phyloP scores from a whole-genome alignment of 2,888 invertebrate species.

The Coremacera marginata region DNA sequence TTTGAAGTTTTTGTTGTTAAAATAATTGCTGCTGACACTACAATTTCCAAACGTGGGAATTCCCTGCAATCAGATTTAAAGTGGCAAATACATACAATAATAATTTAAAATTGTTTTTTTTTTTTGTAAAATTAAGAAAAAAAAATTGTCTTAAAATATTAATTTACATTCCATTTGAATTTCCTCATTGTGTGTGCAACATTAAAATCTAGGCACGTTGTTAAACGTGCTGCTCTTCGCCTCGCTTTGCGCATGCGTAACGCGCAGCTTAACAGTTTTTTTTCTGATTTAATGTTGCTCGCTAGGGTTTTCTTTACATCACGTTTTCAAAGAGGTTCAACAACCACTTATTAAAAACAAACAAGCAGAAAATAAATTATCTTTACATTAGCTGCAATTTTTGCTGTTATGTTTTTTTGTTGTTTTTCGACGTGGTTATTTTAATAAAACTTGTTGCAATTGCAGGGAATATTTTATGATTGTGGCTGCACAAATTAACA shows the following conservation, averaged over 20 bases:
- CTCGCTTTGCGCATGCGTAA: conserved; percentile 12
- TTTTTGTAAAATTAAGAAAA: not conserved
- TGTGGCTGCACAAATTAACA: not conserved
- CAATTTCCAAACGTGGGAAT: conserved; percentile 44
- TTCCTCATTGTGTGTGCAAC: not conserved
- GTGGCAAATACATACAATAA: no score
- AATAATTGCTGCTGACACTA: no score
- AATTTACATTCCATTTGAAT: not conserved
- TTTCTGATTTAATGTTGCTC: conserved; percentile 2
- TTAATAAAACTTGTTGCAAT: conserved; percentile 7
- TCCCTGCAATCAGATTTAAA: not conserved
- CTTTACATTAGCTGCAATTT: not conserved
- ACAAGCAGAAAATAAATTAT: not conserved
- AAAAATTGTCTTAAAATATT: not conserved
- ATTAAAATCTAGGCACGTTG: not conserved
- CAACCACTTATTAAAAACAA: conserved; percentile 5
- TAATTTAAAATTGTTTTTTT: no score
- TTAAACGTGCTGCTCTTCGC: not conserved
- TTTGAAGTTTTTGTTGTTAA: not conserved
- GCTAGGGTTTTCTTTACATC: not conserved
- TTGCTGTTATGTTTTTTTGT: conserved; percentile 35
- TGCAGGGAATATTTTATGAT: conserved; percentile 12
- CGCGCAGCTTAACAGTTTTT: not conserved
- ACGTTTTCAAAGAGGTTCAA: conserved; percentile 18
- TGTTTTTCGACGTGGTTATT: conserved; percentile 31